These are phyloP conservation scores for Lacanobia wlatinum DNA, from an alignment of 2,888 invertebrate species.

Conservation along the genomic window DNA sequence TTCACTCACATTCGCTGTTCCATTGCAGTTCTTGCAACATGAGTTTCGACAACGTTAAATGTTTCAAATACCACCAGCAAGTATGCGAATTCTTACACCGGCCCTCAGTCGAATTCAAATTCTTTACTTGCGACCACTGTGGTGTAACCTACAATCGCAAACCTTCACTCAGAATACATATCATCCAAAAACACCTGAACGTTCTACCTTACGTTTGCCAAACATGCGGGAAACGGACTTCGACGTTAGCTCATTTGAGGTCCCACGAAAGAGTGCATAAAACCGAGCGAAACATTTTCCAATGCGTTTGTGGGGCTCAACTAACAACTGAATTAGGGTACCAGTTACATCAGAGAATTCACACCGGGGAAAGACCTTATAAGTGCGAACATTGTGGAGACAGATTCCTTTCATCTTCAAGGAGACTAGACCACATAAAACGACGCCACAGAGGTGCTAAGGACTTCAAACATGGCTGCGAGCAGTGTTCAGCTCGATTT, in stretches of 20 bases:
- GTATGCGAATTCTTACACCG: constrained; percentile 67
- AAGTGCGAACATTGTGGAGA: constrained; percentile 81
- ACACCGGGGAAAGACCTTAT: constrained; percentile 82
- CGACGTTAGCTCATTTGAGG: constrained; percentile 78
- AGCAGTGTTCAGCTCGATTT: constrained; percentile 80
- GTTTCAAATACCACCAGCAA: constrained; percentile 77
- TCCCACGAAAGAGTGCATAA: constrained; percentile 80
- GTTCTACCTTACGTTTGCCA: constrained; percentile 80
- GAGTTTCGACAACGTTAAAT: constrained; percentile 81
- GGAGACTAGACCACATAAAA: constrained; percentile 83
- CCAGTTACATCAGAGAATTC: constrained; percentile 81
- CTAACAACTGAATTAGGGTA: constrained; percentile 79
- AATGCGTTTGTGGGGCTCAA: constrained; percentile 82
- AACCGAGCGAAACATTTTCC: constrained; percentile 71
- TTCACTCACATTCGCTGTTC: constrained; percentile 79
- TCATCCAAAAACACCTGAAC: constrained; percentile 83
- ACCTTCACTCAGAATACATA: constrained; percentile 82
- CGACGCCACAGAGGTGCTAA: constrained; percentile 77
- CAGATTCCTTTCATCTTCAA: constrained; percentile 82
- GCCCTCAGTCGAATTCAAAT: constrained; percentile 27
- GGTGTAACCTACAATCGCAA: constrained; percentile 80
- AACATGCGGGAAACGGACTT: constrained; percentile 82
- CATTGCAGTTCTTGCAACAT: constrained; percentile 76
- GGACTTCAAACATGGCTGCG: constrained; percentile 80
- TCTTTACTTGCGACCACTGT: constrained; percentile 81